A percentile compares a stretch with the other conserved stretches of the same genome.
These are phyloP conservation scores for Brachionus plicatilis DNA, from an alignment of 1,140 invertebrate genomes.

Conservation along the genomic window DNA sequence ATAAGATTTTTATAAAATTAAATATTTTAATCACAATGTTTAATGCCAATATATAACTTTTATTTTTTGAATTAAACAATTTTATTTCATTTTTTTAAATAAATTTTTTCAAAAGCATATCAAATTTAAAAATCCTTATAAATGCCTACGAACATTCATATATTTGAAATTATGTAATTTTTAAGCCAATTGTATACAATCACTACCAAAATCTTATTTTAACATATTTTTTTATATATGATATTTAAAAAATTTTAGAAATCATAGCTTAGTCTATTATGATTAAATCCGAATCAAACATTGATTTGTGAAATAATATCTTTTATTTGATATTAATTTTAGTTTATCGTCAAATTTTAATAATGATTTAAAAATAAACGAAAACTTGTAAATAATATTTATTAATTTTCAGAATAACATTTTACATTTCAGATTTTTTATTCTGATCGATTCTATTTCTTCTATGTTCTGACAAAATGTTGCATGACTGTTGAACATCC, in stretches of 20 bases:
- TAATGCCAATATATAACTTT: neutral
- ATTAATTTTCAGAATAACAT: neutral
- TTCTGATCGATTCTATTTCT: slow-evolving; percentile 33
- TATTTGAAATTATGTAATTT: too few species aligned
- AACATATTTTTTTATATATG: too few species aligned
- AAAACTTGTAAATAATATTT: neutral
- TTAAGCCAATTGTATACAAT: too few species aligned
- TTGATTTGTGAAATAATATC: too few species aligned
- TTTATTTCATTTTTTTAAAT: neutral
- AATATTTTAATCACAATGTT: neutral
- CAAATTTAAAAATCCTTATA: neutral
- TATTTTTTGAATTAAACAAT: neutral
- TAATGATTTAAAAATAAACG: neutral
- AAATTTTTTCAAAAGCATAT: neutral
- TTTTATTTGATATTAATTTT: neutral
- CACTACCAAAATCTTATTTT: too few species aligned
- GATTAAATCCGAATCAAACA: too few species aligned
- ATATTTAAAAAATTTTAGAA: too few species aligned
- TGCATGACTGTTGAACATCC: slow-evolving; percentile 85
- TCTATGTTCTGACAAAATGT: slow-evolving; percentile 69
- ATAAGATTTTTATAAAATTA: neutral
- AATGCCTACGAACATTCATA: too few species aligned
- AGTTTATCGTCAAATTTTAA: neutral
- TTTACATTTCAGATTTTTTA: slow-evolving; percentile 21
- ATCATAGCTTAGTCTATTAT: too few species aligned